These are phyloP conservation scores for Morus bassanus DNA, from an alignment of 2,797 vertebrate genomes.

Conservation along the genomic window DNA sequence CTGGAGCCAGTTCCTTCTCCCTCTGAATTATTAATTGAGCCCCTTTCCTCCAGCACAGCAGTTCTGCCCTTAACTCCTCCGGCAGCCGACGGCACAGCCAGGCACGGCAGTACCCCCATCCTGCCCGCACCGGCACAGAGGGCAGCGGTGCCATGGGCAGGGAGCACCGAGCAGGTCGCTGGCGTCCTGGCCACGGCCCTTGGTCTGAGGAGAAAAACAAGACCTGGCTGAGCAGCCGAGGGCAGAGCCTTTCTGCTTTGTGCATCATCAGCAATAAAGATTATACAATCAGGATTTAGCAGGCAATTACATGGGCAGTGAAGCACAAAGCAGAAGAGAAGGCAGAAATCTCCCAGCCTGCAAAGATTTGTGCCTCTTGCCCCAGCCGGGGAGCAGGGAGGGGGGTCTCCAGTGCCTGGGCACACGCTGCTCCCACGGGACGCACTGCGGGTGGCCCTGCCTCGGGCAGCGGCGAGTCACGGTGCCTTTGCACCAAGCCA, in stretches of 20 bases:
- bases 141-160: neutral
- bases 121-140: neutral
- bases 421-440: neutral
- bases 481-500: neutral
- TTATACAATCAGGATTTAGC: neutral
- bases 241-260: neutral
- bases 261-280: neutral
- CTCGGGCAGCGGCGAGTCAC: fast-evolving
- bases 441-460: neutral
- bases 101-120: neutral
- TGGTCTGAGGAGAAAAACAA: neutral
- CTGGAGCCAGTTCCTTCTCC: conserved; percentile 2
- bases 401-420: neutral
- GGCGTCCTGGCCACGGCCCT: neutral
- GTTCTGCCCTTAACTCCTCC: neutral
- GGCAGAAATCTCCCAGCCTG: neutral
- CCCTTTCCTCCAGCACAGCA: neutral
- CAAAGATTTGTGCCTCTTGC: neutral
- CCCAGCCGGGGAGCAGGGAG: fast-evolving
- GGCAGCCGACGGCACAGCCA: neutral
- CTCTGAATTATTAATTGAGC: conserved; percentile 22
- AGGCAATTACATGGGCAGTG: neutral
- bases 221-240: neutral
- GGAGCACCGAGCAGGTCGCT: neutral
- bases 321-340: neutral